A percentile compares a stretch with the other conserved stretches of the same genome.
phyloP scores from a whole-genome alignment of 2,888 invertebrate species.

The Venustoraphidia nigricollis region DNA sequence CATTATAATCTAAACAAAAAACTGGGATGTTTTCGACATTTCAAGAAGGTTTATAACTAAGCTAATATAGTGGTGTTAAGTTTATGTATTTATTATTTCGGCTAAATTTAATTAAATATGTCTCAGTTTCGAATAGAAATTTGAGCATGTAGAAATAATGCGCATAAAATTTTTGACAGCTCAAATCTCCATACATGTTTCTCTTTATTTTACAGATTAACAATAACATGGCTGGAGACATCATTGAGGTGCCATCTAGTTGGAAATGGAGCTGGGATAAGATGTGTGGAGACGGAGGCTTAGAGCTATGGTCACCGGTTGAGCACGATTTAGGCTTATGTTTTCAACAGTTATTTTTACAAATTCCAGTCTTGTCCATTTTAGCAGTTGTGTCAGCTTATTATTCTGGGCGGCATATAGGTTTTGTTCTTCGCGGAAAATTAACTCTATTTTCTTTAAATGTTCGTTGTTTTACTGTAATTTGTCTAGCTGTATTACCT shows the following conservation, averaged over 20 bases:
- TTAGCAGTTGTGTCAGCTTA: slow-evolving; percentile 68
- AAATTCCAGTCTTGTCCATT: slow-evolving; percentile 56
- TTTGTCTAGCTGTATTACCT: slow-evolving; percentile 50
- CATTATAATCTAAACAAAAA: too few relatives aligned
- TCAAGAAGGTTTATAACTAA: too few relatives aligned
- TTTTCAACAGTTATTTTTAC: slow-evolving; percentile 69
- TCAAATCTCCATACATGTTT: too few relatives aligned
- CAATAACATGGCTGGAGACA: neutral
- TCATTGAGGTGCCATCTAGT: slow-evolving; percentile 4
- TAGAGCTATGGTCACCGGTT: slow-evolving; percentile 50
- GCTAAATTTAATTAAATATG: too few relatives aligned
- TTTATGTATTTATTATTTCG: too few relatives aligned
- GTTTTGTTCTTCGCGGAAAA: slow-evolving; percentile 44
- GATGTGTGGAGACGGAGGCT: slow-evolving; percentile 58
- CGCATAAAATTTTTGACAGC: too few relatives aligned
- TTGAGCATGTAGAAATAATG: too few relatives aligned
- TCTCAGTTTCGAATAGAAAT: too few relatives aligned
- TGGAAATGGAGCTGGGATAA: slow-evolving; percentile 56
- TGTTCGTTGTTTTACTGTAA: slow-evolving; percentile 43
- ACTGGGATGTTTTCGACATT: too few relatives aligned
- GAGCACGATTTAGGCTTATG: slow-evolving; percentile 68
- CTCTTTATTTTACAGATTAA: too few relatives aligned
- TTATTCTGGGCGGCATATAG: slow-evolving; percentile 54
- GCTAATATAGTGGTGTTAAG: too few relatives aligned
- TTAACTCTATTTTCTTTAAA: slow-evolving; percentile 47